Base-by-base conservation (phyloP, 2,113 vertebrate species). In the Grammomys surdaster region DNA sequence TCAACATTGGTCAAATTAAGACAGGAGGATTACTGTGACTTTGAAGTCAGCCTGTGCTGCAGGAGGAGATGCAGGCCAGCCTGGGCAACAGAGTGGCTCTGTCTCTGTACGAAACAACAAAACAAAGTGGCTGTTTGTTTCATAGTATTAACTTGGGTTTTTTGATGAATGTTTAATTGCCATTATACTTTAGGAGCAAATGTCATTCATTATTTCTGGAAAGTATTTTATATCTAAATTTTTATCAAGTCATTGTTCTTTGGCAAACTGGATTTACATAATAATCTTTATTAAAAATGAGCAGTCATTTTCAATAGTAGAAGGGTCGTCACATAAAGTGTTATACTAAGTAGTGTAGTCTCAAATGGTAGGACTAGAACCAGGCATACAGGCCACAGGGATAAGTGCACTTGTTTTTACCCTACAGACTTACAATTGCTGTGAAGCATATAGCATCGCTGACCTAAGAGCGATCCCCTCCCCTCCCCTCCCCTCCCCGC, bases 161-260 rank as follows among this genome's bases (percentile, higher is more conserved):
- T 75, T 97, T 94, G 12, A 84, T 84, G 93, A 69, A 67, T 17
- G 54, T 85, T 17, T 58, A 48, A 92, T 40, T 87, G 24, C 3
- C 10, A 16, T 93, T 51, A 73, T 91, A 17, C 13, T 77, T 60
- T 46, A 91, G n/a, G 33, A 87, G 3, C 1, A 69, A 56, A 73
- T 65, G 60, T 14, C 33, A 81, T 76, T 26, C 76, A 63, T 91
- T 93, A 82, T 81, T 86, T 91, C 28, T 51, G 92, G 31, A 85
- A 97, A 92, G 48, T 84, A 36, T 4, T 2, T 90, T 94, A 12
- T 36, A 67, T 3, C 3, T 95, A 28, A 93, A 58, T 10, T 90
- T 95, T 93, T 89, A 77, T 76, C 80, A 89, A 11, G 67, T 76
- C 85, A 85, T 58, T 86, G 12, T 56, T 96, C 36, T 92, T 95